These are phyloP conservation scores for Lapara coniferarum DNA, from an alignment of 2,888 invertebrate species.

Conservation along the genomic window DNA sequence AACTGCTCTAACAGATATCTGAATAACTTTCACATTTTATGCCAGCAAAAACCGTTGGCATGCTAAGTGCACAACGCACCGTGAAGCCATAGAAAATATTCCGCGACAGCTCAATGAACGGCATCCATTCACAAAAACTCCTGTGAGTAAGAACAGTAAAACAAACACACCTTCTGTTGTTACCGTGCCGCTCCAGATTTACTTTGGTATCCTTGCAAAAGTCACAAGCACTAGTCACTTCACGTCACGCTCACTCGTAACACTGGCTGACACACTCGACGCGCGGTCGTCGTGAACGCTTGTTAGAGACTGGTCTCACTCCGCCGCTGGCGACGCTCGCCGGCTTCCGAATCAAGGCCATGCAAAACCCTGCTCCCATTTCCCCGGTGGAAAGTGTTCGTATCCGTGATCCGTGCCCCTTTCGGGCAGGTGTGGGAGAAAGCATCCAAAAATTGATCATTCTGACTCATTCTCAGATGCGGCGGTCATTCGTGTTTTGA, in stretches of 20 bases:
- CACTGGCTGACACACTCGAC: not conserved
- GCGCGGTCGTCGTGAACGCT: not conserved
- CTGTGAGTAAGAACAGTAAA: slow-evolving; percentile 38
- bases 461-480: slow-evolving; percentile 74
- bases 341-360: slow-evolving; percentile 74
- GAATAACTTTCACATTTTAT: slow-evolving; percentile 69
- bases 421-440: slow-evolving; percentile 81
- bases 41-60: slow-evolving; percentile 27
- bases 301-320: slow-evolving; percentile 12
- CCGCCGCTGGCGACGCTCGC: slow-evolving; percentile 33
- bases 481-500: slow-evolving; percentile 51
- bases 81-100: slow-evolving; percentile 42
- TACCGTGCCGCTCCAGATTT: slow-evolving; percentile 73
- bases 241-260: slow-evolving; percentile 41
- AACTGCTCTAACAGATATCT: slow-evolving; percentile 25
- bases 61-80: slow-evolving; percentile 29
- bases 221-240: slow-evolving; percentile 46
- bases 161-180: slow-evolving; percentile 61
- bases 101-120: slow-evolving; percentile 44
- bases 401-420: slow-evolving; percentile 79
- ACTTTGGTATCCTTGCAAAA: slow-evolving; percentile 58
- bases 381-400: slow-evolving; percentile 79
- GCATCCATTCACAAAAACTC: slow-evolving; percentile 49
- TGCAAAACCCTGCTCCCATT: slow-evolving; percentile 78
- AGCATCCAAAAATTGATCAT: slow-evolving; percentile 76